Conservation (phyloP, 2,888 invertebrate genomes). For the Plagodis pulveraria region DNA sequence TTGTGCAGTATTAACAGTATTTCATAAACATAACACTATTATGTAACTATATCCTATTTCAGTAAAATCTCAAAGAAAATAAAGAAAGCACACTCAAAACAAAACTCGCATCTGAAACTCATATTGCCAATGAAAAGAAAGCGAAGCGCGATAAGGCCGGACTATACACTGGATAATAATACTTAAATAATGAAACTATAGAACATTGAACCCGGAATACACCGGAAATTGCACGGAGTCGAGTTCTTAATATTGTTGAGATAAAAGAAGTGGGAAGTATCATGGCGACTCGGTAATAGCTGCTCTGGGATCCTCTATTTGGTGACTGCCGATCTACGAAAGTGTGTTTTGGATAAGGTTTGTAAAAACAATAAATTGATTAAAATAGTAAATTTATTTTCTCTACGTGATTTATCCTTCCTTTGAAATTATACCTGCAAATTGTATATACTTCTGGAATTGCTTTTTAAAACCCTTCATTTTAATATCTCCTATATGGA, state of each 20-base stretch:
- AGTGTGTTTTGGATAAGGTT: slow-evolving; percentile 9
- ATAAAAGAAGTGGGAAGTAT: slow-evolving; percentile 49
- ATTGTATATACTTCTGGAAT: too few species aligned
- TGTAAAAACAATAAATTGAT: too few species aligned
- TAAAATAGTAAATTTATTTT: too few species aligned
- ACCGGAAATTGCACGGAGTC: slow-evolving; percentile 17
- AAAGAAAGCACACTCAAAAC: slow-evolving; percentile 24
- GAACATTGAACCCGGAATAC: slow-evolving; percentile 33
- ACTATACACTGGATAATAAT: slow-evolving; percentile 45
- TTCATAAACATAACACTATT: not conserved
- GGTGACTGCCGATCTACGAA: not conserved
- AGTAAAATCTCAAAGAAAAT: slow-evolving; percentile 17
- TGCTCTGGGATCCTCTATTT: slow-evolving; percentile 37
- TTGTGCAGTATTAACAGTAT: too few species aligned
- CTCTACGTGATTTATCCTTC: too few species aligned
- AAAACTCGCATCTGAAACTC: slow-evolving; percentile 42
- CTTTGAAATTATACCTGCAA: too few species aligned
- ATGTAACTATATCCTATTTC: not conserved
- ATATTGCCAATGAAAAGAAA: slow-evolving; percentile 52
- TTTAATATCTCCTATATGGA: too few species aligned
- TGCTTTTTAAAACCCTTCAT: too few species aligned
- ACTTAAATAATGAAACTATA: slow-evolving; percentile 39
- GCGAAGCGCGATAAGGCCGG: slow-evolving; percentile 53
- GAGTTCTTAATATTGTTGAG: slow-evolving; percentile 49
- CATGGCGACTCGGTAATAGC: slow-evolving; percentile 42